Evolutionary conservation across 2,888 invertebrate genomes (phyloP), one percentile per base, ranked within the genome.

Genomic region (Cantharis flavilabris): DNA sequence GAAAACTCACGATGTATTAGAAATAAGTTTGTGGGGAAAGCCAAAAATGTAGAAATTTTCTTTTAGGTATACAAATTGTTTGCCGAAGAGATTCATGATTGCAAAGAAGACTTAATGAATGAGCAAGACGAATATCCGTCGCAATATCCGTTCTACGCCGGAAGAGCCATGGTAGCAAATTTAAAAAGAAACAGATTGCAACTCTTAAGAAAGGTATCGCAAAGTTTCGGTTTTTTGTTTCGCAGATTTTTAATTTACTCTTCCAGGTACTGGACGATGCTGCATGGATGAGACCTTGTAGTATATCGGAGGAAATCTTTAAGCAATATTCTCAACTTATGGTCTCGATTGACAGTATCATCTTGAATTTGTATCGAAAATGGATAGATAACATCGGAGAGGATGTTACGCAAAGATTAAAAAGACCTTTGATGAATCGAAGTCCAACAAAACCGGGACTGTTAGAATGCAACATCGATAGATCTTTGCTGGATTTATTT

Each of bases 381-480:
- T 93, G 92, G 91, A 83, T 90, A 0, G 90, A 91, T 79, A 90
- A 90, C 76, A 85, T 93, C 16, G 93, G 92, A 14, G 91, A 91
- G 70, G 92, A 92, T 86, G 90, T 92, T 70, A 87, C 89, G 0
- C 86, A 88, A 0, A 90, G 91, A 65, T 87, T 95, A 23, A 93
- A 96, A 83, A 91, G 92, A 65, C 93, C 94, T 0, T 88, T 97
- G 73, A 93, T 97, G 91, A 89, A 92, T 77, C 92, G 92, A 79
- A 95, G 94, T 84, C 85, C 88, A 16, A 89, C 89, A 4, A 90
- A 91, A 73, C 91, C 91, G 16, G 94, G 94, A 0, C 88, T 95
- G 69, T 86, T 97, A 78, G 94, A 95, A 86, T 94, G 94, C 86
- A 96, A 97, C 86, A 94, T 96, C 81, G 95, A 96, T 86, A 93